Base-by-base conservation (phyloP, 2,113 vertebrate species). In the Zosterops hypoxanthus region DNA sequence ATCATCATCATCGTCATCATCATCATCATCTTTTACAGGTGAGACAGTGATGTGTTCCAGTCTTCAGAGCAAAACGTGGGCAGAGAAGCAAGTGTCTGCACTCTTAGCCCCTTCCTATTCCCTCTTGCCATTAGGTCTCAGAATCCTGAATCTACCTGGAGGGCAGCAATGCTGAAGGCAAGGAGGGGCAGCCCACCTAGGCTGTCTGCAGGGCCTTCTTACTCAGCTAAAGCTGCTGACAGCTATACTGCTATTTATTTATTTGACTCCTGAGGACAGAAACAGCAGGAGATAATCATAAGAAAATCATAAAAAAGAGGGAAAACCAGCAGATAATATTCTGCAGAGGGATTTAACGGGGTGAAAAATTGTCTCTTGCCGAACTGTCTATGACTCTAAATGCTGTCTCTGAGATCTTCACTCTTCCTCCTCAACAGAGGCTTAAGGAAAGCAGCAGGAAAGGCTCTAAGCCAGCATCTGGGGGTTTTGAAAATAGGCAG, bases 251-350 rank as follows among this genome's bases (percentile, higher is more conserved):
- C 86, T 94, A 92, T 97, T 97, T 96, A 94, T 97, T 96, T 97
- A 95, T 97, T 97, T 97, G 86, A 72, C 94, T 95, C 84, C 86
- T 64, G 90, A 94, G 90, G 78, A 92, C 78, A 97, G 95, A 95
- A 89, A 88, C 96, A 96, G 94, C 93, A 78, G 96, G 96, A 97
- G 95, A 97, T 97, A 94, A 96, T 97, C 79, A 95, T 96, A 97
- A 96, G 94, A 94, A 97, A 97, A 97, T 95, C 78, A 94, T 95
- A 96, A 95, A 96, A 95, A 93, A 94, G 87, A 90, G 72, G 60
- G 80, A 91, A 94, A 97, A 90, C 92, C 93, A 94, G 83, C 95
- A 95, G 93, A 97, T 96, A 97, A 97, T 93, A 95, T 70, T 85
- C 77, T 95, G 72, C 68, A 95, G 76, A 96, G 86, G 91, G 94